Base-by-base conservation (phyloP, 2,797 vertebrate genomes). In the Selene dorsalis region DNA sequence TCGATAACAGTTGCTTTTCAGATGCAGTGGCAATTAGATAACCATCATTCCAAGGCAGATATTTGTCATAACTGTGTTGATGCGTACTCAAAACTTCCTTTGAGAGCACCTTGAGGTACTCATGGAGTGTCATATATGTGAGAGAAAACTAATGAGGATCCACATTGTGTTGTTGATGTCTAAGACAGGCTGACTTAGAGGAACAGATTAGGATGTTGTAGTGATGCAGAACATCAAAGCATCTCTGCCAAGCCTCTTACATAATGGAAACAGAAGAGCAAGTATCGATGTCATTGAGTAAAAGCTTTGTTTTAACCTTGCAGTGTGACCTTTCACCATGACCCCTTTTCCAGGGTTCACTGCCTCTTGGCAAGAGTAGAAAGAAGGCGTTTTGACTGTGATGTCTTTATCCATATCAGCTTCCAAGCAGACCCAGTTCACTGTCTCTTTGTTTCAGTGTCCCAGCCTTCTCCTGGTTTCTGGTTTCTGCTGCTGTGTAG, bases 401-500 rank as follows among this genome's bases (percentile, higher is more conserved):
- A 90, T 89, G 69, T 77, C 77, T 79, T 60, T 74, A 48, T 75
- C 77, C 55, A 20, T 86, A 88, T 89, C 86, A 32, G 67, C 71
- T 73, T 79, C 56, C 66, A 59, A 56, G 59, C 78, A 73, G 82
- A 75, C 70, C 52, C 56, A 35, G 72, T 60, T 85, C 73, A 72
- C 59, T 11, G 59, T 69, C 63, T 88, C 77, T 79, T 83, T 74
- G 79, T 92, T 87, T 83, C 74, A 30, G 77, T 75, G 74, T 73
- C 80, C 47, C 64, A 72, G 58, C 73, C 85, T 38, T 30, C 60
- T 55, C 61, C 52, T 73, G 80, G 91, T 87, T 78, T 92, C 82
- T 85, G 53, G 79, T 94, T 91, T 86, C 88, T 69, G 68, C 67
- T 71, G 74, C 69, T 64, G 69, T 77, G 56, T 82, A 65, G 71